Evolutionary conservation across 1,140 invertebrate genomes (phyloP), one percentile per base, ranked within the genome.

Genomic region (Charaxes varanes): DNA sequence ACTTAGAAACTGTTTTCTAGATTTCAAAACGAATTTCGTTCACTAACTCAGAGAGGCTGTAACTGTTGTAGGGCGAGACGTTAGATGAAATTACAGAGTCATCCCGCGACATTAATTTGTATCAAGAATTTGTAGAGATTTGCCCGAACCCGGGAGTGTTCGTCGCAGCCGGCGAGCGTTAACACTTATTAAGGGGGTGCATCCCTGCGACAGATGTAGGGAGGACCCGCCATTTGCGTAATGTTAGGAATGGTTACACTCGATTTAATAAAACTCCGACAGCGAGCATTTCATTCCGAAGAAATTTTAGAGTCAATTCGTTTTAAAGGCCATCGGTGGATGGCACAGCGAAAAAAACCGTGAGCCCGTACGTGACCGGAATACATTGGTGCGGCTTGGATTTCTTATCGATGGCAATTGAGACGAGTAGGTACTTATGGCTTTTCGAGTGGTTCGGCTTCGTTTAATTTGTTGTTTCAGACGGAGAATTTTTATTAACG

Each of bases 391-490:
- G 49, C 51, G 63, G 71, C 73, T 80, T 77, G 73, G 79, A 83
- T 83, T 83, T 79, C 79, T 83, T 83, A 81, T 81, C 74, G 79
- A 77, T 67, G 66, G 76, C 79, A 79, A 83, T 83, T 79, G 79
- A 83, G 79, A 83, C 80, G 76, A 81, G 73, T 52, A 56, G 58
- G 58, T 83, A 81, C 79, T 83, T 83, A 83, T 83, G 79, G 79
- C 74, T 83, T 78, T 80, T 78, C 76, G 68, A 83, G 76, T 79
- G 66, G 74, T 70, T 80, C 79, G 62, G 70, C 76, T 77, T 83
- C 79, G 73, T 83, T 83, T 83, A 83, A 83, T 83, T 83, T 83
- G 76, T 83, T 83, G 76, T 80, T 83, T 76, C 76, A 76, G 70
- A n/a, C 49, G 61, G 58, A 74, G 79, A 80, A 83, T 83, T 83